Percentiles rank a stretch among this genome's conserved stretches.
Conservation (phyloP, 2,797 vertebrate species). For the Anisognathus igniventris region DNA sequence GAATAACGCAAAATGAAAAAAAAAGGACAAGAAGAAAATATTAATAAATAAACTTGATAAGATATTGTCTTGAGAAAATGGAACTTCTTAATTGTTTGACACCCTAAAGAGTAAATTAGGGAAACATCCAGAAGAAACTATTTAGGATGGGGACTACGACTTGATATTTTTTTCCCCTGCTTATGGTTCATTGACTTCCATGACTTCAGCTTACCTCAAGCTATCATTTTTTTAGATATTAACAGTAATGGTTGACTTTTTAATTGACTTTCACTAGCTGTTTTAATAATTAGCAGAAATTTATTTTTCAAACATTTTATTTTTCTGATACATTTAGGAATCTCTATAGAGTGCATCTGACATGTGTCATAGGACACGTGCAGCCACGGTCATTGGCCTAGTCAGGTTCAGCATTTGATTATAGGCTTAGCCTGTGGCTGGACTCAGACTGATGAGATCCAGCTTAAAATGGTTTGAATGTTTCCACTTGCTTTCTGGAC, state of each 20-base stretch:
- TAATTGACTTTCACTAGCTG: background rate
- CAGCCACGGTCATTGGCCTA: rapidly evolving
- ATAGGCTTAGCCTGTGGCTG: background rate
- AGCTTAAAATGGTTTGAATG: background rate
- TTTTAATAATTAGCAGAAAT: background rate
- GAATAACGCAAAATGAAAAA: background rate
- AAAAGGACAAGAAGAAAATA: background rate
- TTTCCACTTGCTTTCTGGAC: background rate
- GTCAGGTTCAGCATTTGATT: background rate
- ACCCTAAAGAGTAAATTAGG: background rate
- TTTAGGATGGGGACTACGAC: background rate
- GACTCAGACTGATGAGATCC: background rate
- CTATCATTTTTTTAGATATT: background rate
- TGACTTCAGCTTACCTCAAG: background rate
- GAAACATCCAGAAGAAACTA: background rate
- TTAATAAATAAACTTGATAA: background rate
- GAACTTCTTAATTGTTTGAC: background rate
- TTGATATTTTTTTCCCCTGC: rapidly evolving
- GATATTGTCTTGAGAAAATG: background rate
- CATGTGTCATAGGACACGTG: rapidly evolving
- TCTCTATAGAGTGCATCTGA: background rate
- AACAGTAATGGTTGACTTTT: background rate
- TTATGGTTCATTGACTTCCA: background rate
- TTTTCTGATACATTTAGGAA: background rate
- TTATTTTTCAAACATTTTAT: background rate